phyloP scores from a whole-genome alignment of 2,797 vertebrate species.

The Syngnathus acus region DNA sequence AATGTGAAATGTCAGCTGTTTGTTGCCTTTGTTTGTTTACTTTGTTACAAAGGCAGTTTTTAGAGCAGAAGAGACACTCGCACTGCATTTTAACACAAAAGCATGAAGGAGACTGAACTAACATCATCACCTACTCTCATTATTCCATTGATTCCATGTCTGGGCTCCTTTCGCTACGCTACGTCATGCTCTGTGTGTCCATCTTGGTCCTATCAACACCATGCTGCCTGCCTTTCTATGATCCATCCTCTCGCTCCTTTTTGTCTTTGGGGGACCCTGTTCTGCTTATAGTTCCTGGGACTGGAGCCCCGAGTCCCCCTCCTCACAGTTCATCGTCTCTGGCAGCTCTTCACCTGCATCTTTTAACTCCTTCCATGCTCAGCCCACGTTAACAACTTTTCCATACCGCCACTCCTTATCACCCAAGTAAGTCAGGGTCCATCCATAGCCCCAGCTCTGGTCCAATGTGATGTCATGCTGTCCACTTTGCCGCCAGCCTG shows the following conservation, averaged over 20 bases:
- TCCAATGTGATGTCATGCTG: conserved; percentile 43
- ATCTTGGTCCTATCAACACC: conserved; percentile 46
- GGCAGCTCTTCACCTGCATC: conserved; percentile 72
- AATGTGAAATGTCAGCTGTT: background rate
- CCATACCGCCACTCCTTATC: conserved; percentile 66
- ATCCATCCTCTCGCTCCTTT: conserved; percentile 43
- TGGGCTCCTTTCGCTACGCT: background rate
- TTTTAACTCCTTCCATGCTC: conserved; percentile 71
- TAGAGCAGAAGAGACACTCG: conserved; percentile 20
- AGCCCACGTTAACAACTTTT: conserved; percentile 66
- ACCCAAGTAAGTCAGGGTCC: conserved; percentile 69
- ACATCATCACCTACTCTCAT: conserved; percentile 3
- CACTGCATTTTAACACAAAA: background rate
- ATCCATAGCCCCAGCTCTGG: conserved; percentile 35
- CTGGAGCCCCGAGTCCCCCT: conserved; percentile 67
- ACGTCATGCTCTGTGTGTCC: conserved; percentile 28
- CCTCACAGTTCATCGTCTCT: conserved; percentile 65
- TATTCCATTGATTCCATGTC: background rate
- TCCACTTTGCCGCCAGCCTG: background rate
- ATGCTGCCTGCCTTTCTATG: conserved; percentile 47
- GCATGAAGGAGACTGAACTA: conserved; percentile 1
- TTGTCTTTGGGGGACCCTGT: conserved; percentile 43
- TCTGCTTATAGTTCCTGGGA: conserved; percentile 69
- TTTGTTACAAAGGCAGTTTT: conserved; percentile 26
- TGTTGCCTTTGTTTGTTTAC: background rate